Percentiles rank a stretch among this genome's conserved stretches.
Evolutionary conservation across 2,797 vertebrate species (phyloP).

Genomic region (Austrolebias charrua): DNA sequence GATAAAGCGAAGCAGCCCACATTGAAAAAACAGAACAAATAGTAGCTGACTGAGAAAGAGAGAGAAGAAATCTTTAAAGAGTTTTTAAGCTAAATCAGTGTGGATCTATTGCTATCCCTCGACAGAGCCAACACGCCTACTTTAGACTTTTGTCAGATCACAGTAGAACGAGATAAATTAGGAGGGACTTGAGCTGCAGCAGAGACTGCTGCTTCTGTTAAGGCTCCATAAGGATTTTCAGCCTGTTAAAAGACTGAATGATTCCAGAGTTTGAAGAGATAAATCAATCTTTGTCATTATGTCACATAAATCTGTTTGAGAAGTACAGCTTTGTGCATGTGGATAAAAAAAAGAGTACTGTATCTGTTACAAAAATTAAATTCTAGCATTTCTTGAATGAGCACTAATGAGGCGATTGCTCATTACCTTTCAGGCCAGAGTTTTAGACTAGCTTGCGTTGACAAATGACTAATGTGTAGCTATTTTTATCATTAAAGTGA

Average conservation of each 20-base stretch:
- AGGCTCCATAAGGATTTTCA: constrained; percentile 2
- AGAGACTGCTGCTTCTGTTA: not conserved
- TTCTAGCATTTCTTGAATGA: too few species aligned
- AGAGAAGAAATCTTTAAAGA: not conserved
- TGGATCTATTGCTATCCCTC: not conserved
- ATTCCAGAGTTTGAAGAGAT: not conserved
- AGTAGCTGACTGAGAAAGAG: not conserved
- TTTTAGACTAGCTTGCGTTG: too few species aligned
- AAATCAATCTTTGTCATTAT: constrained; percentile 3
- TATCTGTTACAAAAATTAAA: not conserved
- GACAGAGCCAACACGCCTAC: constrained; percentile 4
- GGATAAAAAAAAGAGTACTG: not conserved
- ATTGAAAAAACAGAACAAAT: not conserved
- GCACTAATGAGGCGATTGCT: too few species aligned
- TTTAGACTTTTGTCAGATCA: constrained; percentile 5
- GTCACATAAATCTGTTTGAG: not conserved
- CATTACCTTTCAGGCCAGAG: too few species aligned
- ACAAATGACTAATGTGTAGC: too few species aligned
- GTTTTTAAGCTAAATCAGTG: constrained; percentile 5
- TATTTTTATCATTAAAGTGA: too few species aligned
- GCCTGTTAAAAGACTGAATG: not conserved
- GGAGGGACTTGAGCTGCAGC: not conserved
- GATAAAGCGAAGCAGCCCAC: not conserved
- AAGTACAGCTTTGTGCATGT: not conserved
- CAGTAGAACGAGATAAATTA: not conserved